These are phyloP conservation scores for Oncorhynchus keta DNA, from an alignment of 2,113 vertebrate species.

Conservation along the genomic window DNA sequence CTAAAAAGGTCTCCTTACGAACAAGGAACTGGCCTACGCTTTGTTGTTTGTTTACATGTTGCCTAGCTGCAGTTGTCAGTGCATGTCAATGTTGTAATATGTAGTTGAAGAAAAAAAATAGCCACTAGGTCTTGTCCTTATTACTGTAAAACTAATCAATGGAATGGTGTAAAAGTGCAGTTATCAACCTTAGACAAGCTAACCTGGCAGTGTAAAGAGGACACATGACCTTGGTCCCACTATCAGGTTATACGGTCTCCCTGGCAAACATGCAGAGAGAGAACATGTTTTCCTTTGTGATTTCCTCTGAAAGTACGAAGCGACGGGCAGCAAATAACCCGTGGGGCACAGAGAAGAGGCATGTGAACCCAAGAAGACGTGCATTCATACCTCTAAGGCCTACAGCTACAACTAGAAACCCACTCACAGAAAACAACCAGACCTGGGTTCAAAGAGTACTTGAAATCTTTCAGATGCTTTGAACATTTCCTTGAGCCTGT, in stretches of 20 bases:
- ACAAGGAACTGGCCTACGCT: not conserved
- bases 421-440: not conserved
- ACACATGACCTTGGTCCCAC: not conserved
- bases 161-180: not conserved
- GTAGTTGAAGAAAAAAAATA: not conserved
- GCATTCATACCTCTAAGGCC: conserved; percentile 27
- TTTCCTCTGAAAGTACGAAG: not conserved
- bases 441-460: no score
- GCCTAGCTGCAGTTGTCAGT: not conserved
- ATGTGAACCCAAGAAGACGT: not conserved
- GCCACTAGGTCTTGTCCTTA: not conserved
- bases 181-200: not conserved
- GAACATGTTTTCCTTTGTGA: not conserved
- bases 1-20: not conserved
- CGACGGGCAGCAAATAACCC: not conserved
- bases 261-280: not conserved
- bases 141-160: not conserved
- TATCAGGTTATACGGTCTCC: not conserved
- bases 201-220: not conserved
- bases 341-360: conserved; percentile 22
- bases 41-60: no score
- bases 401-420: not conserved
- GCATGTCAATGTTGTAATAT: not conserved
- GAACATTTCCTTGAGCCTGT: no score
- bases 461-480: no score